A percentile compares a stretch with the other conserved stretches of the same genome.
Evolutionary conservation across 2,797 vertebrate genomes (phyloP).

Genomic region (Sitta carolinensis): DNA sequence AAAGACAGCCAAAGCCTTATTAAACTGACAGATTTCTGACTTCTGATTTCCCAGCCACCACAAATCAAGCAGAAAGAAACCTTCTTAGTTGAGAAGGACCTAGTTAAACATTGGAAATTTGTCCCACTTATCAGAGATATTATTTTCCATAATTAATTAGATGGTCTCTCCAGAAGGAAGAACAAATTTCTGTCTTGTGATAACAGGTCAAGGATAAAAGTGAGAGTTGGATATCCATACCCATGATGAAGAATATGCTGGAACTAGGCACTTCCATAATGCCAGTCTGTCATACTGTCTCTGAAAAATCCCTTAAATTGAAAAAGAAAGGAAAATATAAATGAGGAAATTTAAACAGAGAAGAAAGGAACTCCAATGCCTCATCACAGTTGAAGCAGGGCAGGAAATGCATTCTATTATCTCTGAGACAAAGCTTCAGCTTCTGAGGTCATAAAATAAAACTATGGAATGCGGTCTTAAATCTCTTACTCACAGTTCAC

Average conservation of each 20-base stretch:
- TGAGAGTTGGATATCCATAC: not conserved
- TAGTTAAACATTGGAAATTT: not conserved
- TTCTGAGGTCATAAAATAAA: not conserved
- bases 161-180: not conserved
- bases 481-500: not conserved
- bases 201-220: slow-evolving; percentile 31
- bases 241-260: not conserved
- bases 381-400: not conserved
- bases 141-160: not conserved
- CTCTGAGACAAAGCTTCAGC: not conserved
- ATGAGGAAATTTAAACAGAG: not conserved
- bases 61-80: not conserved
- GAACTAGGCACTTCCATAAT: not conserved
- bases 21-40: not conserved
- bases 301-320: not conserved
- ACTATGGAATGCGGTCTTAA: not conserved
- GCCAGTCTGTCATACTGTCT: not conserved
- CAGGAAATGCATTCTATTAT: not conserved
- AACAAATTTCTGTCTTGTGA: not conserved
- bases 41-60: not conserved
- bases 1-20: not conserved
- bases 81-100: not conserved
- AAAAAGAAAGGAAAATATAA: not conserved
- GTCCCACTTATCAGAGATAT: not conserved
- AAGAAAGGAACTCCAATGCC: not conserved